Percentiles rank a stretch among this genome's conserved stretches.
Conservation (phyloP, 2,888 invertebrate genomes). For the Trissoscelio sp. region DNA sequence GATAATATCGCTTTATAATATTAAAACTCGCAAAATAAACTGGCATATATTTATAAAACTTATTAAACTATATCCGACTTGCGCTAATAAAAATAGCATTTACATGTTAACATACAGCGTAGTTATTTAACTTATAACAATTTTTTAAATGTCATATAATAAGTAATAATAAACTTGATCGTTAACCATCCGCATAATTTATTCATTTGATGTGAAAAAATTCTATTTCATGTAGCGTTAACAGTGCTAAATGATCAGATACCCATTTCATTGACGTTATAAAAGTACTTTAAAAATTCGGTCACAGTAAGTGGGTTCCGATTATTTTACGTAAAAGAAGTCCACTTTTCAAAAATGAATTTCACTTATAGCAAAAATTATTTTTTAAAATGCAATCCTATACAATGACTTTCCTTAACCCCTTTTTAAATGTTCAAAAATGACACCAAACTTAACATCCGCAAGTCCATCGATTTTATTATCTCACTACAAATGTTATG, state of each 20-base stretch:
- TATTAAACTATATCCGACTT: conserved; percentile 5
- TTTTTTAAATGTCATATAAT: conserved; percentile 6
- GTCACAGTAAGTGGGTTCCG: too few species aligned
- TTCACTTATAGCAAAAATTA: too few species aligned
- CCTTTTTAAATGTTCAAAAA: not conserved
- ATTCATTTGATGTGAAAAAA: not conserved
- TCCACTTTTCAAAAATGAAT: too few species aligned
- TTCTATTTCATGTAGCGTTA: not conserved
- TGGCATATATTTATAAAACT: conserved; percentile 4
- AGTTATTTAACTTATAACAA: conserved; percentile 2
- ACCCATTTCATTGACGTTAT: not conserved
- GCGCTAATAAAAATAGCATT: conserved; percentile 9
- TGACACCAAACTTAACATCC: not conserved
- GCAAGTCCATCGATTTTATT: conserved; percentile 37
- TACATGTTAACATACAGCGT: not conserved
- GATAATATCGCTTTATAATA: not conserved
- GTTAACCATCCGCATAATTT: not conserved
- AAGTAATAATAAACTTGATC: not conserved
- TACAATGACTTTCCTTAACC: not conserved
- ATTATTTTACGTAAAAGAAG: too few species aligned
- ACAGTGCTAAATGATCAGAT: not conserved
- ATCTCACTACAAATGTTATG: conserved; percentile 37
- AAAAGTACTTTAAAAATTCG: too few species aligned
- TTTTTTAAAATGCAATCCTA: too few species aligned
- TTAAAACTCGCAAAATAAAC: not conserved